Base-by-base conservation (phyloP, 2,888 invertebrate species). In the Lycia hirtaria region DNA sequence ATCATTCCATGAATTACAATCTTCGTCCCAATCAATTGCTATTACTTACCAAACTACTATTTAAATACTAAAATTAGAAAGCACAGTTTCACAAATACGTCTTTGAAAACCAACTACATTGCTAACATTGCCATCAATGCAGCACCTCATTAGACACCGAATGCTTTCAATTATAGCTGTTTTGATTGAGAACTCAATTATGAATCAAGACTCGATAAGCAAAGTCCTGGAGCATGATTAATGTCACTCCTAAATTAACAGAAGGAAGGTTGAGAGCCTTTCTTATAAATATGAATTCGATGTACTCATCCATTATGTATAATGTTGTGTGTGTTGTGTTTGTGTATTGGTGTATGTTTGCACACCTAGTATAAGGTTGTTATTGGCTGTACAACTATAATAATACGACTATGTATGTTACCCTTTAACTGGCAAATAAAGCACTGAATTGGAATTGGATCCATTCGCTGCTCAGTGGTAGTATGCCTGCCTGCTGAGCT, bases 141-240 rank as follows among this genome's bases (percentile, higher is more conserved):
- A 30, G 45, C 24, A 38, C 53, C 45, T 45, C 45, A 45, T 53
- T 40, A 53, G 45, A 45, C 24, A 44, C 38, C 45, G 7, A 32
- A 38, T 5, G 40, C 38, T 14, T 50, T 30, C 32, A 53, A 53
- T 45, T 38, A 41, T n/a, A 24, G 24, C 40, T 32, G 47, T 40
- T 54, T 54, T 47, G 47, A 54, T 54, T 47, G 32, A 47, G 32
- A 47, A 33, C 40, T 40, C 24, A 40, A 24, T 40, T 54, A 54
- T 47, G 47, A 54, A 54, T 54, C 32, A 54, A 40, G 40, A 14
- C 28, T 54, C 40, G 45, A 54, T 54, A 47, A 54, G 33, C 38
- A 24, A 40, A 9, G 40, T 33, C 40, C 40, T 26, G 26, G 40
- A 40, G 50, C 50, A 9, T 50, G 40, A 40, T 40, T 50, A 50